Percentiles rank a stretch among this genome's conserved stretches.
phyloP scores from a whole-genome alignment of 2,888 invertebrate species.

The Dasypolia templi region DNA sequence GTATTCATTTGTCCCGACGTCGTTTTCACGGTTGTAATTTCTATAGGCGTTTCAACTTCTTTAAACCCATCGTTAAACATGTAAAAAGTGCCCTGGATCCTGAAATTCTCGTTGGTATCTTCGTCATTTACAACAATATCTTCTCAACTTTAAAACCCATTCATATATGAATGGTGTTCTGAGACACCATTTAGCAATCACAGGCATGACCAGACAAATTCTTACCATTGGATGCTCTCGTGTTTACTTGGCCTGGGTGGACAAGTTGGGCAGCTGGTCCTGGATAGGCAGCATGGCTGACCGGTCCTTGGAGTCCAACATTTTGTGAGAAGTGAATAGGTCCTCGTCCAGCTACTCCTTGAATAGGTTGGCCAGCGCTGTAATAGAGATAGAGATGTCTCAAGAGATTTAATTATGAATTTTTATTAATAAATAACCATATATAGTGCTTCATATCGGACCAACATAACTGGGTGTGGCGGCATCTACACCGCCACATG shows the following conservation, averaged over 20 bases:
- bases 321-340: constrained; percentile 73
- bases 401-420: neutral
- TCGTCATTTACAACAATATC: neutral
- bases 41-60: neutral
- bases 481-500: no score
- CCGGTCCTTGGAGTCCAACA: constrained; percentile 73
- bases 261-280: constrained; percentile 64
- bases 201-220: neutral
- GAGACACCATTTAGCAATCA: neutral
- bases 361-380: constrained; percentile 65
- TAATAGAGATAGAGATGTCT: neutral
- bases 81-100: neutral
- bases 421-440: neutral
- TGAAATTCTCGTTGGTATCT: neutral
- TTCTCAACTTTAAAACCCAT: neutral
- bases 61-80: neutral
- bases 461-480: no score
- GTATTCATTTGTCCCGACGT: neutral
- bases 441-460: no score
- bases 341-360: constrained; percentile 58
- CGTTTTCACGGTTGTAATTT: neutral
- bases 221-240: constrained; percentile 48
- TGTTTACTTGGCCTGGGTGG: constrained; percentile 43
- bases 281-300: constrained; percentile 59
- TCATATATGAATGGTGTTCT: neutral